These are phyloP conservation scores for Eulimnadia texana DNA, from an alignment of 1,140 invertebrate genomes.

Conservation along the genomic window DNA sequence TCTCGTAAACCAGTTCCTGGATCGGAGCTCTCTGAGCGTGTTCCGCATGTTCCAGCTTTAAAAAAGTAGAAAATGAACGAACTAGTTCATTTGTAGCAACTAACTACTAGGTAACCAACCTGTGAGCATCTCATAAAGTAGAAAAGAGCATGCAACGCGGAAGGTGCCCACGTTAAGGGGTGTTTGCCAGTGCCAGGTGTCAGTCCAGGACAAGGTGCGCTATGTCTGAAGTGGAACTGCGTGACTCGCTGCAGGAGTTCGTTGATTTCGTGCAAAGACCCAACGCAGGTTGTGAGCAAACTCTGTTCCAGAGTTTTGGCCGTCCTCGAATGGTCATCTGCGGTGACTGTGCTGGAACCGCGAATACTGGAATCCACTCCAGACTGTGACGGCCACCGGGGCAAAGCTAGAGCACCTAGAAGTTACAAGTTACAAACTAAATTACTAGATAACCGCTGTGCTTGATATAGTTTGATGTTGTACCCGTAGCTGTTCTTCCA, in stretches of 20 bases:
- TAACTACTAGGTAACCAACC: too few relatives aligned
- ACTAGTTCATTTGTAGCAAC: background rate
- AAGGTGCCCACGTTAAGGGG: conserved; percentile 36
- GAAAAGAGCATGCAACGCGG: conserved; percentile 60
- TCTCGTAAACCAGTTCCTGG: conserved; percentile 67
- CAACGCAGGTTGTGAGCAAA: conserved; percentile 72
- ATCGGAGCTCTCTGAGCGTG: conserved; percentile 33
- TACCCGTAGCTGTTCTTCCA: conserved; percentile 66
- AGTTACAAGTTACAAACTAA: conserved; percentile 7
- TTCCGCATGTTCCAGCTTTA: conserved; percentile 46
- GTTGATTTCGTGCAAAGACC: conserved; percentile 36
- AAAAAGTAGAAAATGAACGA: background rate
- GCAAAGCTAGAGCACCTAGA: conserved; percentile 60
- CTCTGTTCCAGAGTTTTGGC: conserved; percentile 46
- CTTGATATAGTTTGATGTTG: conserved; percentile 1
- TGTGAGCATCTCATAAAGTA: conserved; percentile 86
- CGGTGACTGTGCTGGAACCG: conserved; percentile 16
- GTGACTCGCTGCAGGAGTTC: conserved; percentile 45
- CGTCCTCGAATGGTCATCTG: conserved; percentile 19
- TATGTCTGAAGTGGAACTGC: conserved; percentile 19
- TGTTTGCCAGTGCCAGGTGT: conserved; percentile 15
- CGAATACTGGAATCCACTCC: conserved; percentile 35
- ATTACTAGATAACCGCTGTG: too few relatives aligned
- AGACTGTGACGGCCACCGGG: conserved; percentile 66
- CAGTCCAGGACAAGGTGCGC: conserved; percentile 13